These are phyloP conservation scores for Smittia sp. DNA, from an alignment of 2,888 invertebrate genomes.

Conservation along the genomic window DNA sequence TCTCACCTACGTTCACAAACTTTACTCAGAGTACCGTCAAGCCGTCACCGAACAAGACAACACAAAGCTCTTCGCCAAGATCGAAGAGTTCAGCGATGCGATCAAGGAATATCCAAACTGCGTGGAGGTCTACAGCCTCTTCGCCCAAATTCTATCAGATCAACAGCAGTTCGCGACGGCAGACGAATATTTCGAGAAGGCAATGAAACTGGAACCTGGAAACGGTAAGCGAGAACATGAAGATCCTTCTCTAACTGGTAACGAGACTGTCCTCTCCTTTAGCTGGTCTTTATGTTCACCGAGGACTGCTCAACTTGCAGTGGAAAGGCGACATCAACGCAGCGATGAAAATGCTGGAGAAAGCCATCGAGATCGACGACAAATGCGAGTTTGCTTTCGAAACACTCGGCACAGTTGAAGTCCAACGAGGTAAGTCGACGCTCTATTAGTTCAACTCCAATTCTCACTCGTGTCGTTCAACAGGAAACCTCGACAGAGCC, in stretches of 20 bases:
- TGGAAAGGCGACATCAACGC: constrained; percentile 76
- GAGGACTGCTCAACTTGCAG: constrained; percentile 77
- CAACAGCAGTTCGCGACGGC: constrained; percentile 80
- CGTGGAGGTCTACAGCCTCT: constrained; percentile 82
- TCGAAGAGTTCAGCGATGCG: constrained; percentile 71
- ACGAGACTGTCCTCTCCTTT: background rate
- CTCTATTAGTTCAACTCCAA: no score
- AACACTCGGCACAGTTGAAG: constrained; percentile 91
- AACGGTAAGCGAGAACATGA: no score
- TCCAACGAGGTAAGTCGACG: constrained; percentile 77
- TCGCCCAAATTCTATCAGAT: constrained; percentile 87
- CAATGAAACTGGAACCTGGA: constrained; percentile 74
- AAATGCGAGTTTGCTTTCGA: constrained; percentile 95
- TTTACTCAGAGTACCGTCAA: constrained; percentile 80
- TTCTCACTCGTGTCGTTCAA: no score
- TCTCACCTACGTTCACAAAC: constrained; percentile 85
- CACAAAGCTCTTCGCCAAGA: constrained; percentile 59
- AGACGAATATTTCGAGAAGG: constrained; percentile 76
- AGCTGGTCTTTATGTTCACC: constrained; percentile 70
- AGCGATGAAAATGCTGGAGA: constrained; percentile 72
- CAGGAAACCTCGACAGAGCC: constrained; percentile 66
- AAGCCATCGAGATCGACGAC: constrained; percentile 82
- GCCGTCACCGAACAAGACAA: constrained; percentile 63
- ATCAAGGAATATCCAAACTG: constrained; percentile 76
- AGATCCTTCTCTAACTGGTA: background rate